phyloP scores from a whole-genome alignment of 1,140 invertebrate species.

The Drosophila serrata region DNA sequence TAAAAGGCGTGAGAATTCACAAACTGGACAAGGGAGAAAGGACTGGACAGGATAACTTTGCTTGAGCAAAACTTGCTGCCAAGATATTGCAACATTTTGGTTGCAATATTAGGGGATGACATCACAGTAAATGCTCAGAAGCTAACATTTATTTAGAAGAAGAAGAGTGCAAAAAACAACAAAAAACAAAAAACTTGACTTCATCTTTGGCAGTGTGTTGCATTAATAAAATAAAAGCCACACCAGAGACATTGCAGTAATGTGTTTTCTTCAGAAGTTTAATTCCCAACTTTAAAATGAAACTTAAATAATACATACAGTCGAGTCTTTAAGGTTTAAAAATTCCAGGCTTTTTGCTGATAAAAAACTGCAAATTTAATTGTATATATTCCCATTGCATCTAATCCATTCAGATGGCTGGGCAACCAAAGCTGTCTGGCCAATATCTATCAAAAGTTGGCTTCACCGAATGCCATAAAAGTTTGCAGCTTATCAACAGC shows the following conservation, averaged over 20 bases:
- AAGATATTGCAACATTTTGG: slow-evolving; percentile 23
- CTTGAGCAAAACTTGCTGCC: slow-evolving; percentile 15
- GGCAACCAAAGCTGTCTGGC: slow-evolving; percentile 45
- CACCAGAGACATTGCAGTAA: not conserved
- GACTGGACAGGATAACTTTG: slow-evolving; percentile 27
- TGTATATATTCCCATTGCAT: slow-evolving; percentile 18
- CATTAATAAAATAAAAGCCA: not conserved
- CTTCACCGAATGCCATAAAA: slow-evolving; percentile 49
- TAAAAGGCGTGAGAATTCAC: slow-evolving; percentile 60
- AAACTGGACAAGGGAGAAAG: slow-evolving; percentile 24
- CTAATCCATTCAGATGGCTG: slow-evolving; percentile 40
- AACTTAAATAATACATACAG: not conserved
- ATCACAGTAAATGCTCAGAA: slow-evolving; percentile 15
- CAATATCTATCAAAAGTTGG: slow-evolving; percentile 64
- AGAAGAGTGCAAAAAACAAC: not conserved
- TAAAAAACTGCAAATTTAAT: slow-evolving; percentile 34
- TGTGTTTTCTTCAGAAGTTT: not conserved
- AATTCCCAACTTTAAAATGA: not conserved
- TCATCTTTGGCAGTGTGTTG: not conserved
- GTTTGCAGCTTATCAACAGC: slow-evolving; percentile 35
- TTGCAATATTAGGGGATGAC: slow-evolving; percentile 16
- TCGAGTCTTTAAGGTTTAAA: too few species aligned
- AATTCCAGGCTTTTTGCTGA: not conserved
- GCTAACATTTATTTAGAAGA: slow-evolving; percentile 14
- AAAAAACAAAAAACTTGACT: not conserved